phyloP scores from a whole-genome alignment of 2,113 vertebrate genomes.

The Porphyrio hochstetteri region DNA sequence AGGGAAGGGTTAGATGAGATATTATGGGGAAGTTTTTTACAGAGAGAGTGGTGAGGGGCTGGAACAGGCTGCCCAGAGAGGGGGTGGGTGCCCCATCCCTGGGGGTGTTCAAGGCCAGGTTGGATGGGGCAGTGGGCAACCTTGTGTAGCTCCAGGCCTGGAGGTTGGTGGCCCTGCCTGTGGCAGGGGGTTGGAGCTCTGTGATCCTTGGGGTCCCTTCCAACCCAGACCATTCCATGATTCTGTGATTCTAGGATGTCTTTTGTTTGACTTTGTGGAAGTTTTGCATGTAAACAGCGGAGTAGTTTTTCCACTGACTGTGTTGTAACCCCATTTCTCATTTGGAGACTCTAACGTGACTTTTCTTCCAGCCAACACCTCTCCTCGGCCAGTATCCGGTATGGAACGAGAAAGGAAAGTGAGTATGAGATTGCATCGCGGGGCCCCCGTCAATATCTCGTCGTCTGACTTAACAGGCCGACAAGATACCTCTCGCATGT shows the following conservation, averaged over 20 bases:
- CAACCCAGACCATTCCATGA: no score
- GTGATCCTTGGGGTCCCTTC: no score
- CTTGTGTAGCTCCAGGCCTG: no score
- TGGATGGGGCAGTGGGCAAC: no score
- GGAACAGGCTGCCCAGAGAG: no score
- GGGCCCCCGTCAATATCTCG: slow-evolving; percentile 91
- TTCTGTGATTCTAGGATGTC: background rate
- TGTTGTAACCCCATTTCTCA: background rate
- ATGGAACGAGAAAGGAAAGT: slow-evolving; percentile 94
- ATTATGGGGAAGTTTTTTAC: no score
- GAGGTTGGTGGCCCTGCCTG: no score
- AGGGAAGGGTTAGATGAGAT: no score
- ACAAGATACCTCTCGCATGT: slow-evolving; percentile 95
- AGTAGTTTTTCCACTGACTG: background rate
- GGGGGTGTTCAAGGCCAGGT: no score
- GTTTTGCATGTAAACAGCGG: background rate
- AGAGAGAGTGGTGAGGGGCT: no score
- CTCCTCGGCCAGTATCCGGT: slow-evolving; percentile 87
- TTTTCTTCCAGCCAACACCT: slow-evolving; percentile 83
- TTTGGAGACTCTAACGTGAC: background rate
- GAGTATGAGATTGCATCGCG: slow-evolving; percentile 94
- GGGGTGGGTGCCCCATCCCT: no score
- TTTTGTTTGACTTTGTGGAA: background rate
- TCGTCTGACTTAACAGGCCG: slow-evolving; percentile 93
- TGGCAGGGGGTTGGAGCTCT: no score